Percentiles rank a stretch among this genome's conserved stretches.
phyloP scores from a whole-genome alignment of 64 coral and sea anemone genomes.

The Platygyra sinensis region DNA sequence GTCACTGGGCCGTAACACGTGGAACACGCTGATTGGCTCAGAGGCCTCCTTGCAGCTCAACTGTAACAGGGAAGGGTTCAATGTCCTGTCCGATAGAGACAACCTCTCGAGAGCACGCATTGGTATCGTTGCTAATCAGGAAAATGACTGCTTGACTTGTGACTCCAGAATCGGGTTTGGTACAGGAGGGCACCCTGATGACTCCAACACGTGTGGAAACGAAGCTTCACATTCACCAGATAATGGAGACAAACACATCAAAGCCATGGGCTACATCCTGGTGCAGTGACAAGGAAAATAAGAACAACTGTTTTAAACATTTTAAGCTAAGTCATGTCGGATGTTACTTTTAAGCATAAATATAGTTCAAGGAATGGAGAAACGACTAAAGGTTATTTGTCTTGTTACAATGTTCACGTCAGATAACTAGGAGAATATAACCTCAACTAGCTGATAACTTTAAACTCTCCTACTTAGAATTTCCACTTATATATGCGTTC shows the following conservation, averaged over 20 bases:
- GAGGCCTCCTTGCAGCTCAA: constrained; percentile 29
- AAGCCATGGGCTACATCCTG: constrained; percentile 49
- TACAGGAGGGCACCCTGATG: background rate
- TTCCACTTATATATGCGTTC: too few species aligned
- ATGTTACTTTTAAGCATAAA: too few species aligned
- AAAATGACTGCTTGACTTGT: background rate
- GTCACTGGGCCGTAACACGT: constrained; percentile 40
- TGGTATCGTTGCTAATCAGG: constrained; percentile 39
- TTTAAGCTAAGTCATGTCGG: too few species aligned
- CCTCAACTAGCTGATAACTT: too few species aligned
- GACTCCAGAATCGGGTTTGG: constrained; percentile 65
- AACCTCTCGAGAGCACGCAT: background rate
- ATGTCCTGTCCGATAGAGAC: background rate
- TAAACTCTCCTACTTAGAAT: too few species aligned
- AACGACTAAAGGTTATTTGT: too few species aligned
- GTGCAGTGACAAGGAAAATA: constrained; percentile 26
- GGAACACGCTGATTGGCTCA: constrained; percentile 44
- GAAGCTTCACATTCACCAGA: background rate
- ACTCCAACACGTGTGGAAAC: constrained; percentile 33
- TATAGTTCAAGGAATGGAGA: too few species aligned
- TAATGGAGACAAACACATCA: constrained; percentile 10
- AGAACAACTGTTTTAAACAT: background rate
- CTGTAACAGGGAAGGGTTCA: constrained; percentile 67
- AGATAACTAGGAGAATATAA: too few species aligned
- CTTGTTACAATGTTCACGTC: too few species aligned